A percentile compares a stretch with the other conserved stretches of the same genome.
Evolutionary conservation across 1,140 invertebrate species (phyloP).

Genomic region (Neelides sp.): DNA sequence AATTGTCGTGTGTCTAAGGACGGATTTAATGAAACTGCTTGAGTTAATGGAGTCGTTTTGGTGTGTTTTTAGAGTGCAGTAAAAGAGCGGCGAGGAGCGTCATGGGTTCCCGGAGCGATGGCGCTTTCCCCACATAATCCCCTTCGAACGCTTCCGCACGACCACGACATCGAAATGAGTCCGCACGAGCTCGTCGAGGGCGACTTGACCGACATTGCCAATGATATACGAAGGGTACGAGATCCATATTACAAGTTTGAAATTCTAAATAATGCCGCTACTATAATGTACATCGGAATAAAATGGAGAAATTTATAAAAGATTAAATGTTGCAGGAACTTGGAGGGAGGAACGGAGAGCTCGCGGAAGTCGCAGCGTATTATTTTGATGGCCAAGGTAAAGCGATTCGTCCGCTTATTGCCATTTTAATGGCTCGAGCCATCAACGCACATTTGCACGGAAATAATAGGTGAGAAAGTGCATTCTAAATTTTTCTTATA

Average conservation of each 20-base stretch:
- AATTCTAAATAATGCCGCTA: neutral
- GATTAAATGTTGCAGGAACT: conserved; percentile 60
- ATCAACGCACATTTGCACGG: conserved; percentile 77
- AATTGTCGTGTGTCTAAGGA: too few relatives aligned
- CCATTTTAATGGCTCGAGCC: conserved; percentile 77
- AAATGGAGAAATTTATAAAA: neutral
- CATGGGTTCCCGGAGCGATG: too few relatives aligned
- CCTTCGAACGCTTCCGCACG: too few relatives aligned
- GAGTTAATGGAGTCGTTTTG: too few relatives aligned
- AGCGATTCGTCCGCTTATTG: conserved; percentile 81
- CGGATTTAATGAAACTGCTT: too few relatives aligned
- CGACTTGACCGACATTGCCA: conserved; percentile 66
- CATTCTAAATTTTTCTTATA: neutral
- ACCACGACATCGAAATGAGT: too few relatives aligned
- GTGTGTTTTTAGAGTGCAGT: too few relatives aligned
- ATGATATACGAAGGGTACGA: conserved; percentile 65
- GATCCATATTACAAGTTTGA: neutral
- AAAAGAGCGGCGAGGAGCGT: too few relatives aligned
- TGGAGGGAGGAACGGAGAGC: conserved; percentile 56
- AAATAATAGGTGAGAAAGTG: conserved; percentile 47
- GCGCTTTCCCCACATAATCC: too few relatives aligned
- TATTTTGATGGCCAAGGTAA: conserved; percentile 96
- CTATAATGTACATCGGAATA: conserved; percentile 12
- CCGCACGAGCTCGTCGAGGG: conserved; percentile 71
- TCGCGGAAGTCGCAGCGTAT: conserved; percentile 78